Percentiles rank a stretch among this genome's conserved stretches.
Evolutionary conservation across 2,888 invertebrate species (phyloP).

Genomic region (Cheilosia pagana): DNA sequence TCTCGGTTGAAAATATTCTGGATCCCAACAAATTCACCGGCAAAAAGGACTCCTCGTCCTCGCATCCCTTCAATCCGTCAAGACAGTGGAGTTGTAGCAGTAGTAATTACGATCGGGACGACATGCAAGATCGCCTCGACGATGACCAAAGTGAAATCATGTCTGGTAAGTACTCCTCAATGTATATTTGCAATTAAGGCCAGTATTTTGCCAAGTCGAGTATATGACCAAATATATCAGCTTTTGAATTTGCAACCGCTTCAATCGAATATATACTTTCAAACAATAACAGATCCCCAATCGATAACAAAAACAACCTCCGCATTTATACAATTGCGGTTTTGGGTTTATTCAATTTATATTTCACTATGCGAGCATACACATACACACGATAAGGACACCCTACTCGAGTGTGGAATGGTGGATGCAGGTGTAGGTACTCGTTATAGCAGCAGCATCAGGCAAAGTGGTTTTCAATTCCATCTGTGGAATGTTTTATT

Average conservation of each 20-base stretch:
- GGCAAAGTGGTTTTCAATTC: constrained; percentile 53
- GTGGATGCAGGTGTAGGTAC: neutral
- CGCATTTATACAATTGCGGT: too few species aligned
- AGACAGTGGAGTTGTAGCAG: constrained; percentile 83
- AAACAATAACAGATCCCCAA: too few species aligned
- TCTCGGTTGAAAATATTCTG: constrained; percentile 95
- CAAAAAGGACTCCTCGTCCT: constrained; percentile 82
- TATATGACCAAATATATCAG: too few species aligned
- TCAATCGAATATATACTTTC: too few species aligned
- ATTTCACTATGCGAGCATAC: too few species aligned
- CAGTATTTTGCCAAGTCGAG: too few species aligned
- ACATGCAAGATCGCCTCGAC: constrained; percentile 82
- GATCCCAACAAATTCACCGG: constrained; percentile 96
- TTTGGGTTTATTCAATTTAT: too few species aligned
- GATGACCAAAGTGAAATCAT: constrained; percentile 84
- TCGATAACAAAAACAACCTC: too few species aligned
- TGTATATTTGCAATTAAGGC: too few species aligned
- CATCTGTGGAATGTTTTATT: constrained; percentile 43
- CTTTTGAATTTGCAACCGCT: too few species aligned
- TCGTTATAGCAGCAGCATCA: neutral
- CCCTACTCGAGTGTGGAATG: too few species aligned
- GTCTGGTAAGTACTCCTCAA: constrained; percentile 83
- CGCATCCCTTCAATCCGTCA: constrained; percentile 78
- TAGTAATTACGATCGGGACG: constrained; percentile 83
- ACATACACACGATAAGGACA: too few species aligned